These are phyloP conservation scores for Murina feae DNA, from an alignment of 2,113 vertebrate genomes.

Conservation along the genomic window DNA sequence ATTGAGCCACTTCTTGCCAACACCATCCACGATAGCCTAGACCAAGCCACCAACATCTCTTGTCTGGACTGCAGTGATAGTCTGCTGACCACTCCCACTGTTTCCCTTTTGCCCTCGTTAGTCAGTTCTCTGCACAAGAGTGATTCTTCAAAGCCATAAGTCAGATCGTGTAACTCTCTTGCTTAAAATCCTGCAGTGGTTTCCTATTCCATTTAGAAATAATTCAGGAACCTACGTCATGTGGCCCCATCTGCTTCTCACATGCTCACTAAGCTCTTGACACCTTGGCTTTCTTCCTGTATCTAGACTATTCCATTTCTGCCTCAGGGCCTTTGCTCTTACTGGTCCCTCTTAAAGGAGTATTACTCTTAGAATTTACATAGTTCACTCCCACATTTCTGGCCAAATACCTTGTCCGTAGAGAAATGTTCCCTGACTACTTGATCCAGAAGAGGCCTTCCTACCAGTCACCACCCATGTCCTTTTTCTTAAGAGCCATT, in stretches of 20 bases:
- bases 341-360: neutral
- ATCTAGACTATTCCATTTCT: conserved; percentile 1
- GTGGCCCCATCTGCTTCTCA: neutral
- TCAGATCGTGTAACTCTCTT: neutral
- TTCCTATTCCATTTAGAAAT: neutral
- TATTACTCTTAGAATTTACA: neutral
- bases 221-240: neutral
- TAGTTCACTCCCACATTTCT: neutral
- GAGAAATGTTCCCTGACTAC: neutral
- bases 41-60: neutral
- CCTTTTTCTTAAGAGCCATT: neutral
- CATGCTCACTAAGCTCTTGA: neutral
- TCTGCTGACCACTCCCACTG: neutral
- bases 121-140: neutral
- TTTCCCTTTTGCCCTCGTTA: neutral
- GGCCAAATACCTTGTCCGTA: neutral
- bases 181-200: neutral
- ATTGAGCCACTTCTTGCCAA: neutral
- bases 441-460: neutral
- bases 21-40: neutral
- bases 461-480: neutral
- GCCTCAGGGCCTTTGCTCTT: neutral
- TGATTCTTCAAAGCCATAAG: neutral
- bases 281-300: neutral
- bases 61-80: neutral